Evolutionary conservation across 2,797 vertebrate genomes (phyloP).

Genomic region (Thamnophis elegans): DNA sequence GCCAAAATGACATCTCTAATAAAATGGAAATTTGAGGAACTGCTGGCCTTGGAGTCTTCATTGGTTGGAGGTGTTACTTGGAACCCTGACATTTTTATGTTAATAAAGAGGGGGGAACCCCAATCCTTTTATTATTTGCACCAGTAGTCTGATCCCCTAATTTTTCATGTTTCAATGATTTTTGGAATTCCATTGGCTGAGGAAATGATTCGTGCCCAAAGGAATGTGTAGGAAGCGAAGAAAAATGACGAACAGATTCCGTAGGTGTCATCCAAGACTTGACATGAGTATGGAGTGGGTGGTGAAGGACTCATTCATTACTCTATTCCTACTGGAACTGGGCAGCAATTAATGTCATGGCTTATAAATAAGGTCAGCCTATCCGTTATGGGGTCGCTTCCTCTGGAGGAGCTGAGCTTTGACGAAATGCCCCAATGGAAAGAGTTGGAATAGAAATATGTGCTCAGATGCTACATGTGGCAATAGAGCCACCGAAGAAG

Average conservation of each 20-base stretch:
- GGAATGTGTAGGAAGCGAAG: conserved; percentile 48
- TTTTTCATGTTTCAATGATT: conserved; percentile 35
- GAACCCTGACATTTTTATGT: neutral
- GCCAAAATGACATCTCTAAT: no score
- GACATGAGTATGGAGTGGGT: conserved; percentile 39
- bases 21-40: no score
- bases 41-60: no score
- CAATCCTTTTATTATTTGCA: conserved; percentile 30
- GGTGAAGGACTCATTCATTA: conserved; percentile 33
- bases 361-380: conserved; percentile 51
- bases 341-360: conserved; percentile 42
- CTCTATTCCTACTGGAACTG: conserved; percentile 32
- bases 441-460: neutral
- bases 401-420: conserved; percentile 10
- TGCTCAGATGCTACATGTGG: neutral
- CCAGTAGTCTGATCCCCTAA: conserved; percentile 15
- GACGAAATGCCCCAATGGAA: conserved; percentile 8
- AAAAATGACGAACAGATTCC: conserved; percentile 44
- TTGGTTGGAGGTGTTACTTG: no score
- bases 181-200: conserved; percentile 46
- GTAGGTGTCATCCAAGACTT: conserved; percentile 31
- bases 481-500: neutral
- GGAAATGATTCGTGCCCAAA: conserved; percentile 45
- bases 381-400: conserved; percentile 14
- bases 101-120: neutral